These are phyloP conservation scores for Geothlypis trichas DNA, from an alignment of 2,113 vertebrate species.

Conservation along the genomic window DNA sequence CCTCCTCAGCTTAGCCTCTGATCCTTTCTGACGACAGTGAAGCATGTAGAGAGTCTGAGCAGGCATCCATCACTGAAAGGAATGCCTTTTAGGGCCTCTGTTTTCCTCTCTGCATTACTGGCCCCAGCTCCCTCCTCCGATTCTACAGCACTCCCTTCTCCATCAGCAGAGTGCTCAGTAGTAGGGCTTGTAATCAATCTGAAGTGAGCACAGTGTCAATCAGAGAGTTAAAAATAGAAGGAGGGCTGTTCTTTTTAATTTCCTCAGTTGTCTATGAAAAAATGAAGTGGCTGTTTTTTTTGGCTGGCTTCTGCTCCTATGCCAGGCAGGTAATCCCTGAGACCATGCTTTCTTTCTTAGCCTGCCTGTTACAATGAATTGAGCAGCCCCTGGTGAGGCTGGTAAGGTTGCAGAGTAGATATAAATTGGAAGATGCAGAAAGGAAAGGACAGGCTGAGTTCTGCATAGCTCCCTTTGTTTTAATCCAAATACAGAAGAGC, in stretches of 20 bases:
- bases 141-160: not conserved
- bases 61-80: not conserved
- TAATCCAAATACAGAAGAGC: not conserved
- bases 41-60: not conserved
- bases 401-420: not conserved
- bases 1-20: not conserved
- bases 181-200: not conserved
- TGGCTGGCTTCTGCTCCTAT: not conserved
- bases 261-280: not conserved
- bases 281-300: not conserved
- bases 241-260: not conserved
- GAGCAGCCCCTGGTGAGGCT: not conserved
- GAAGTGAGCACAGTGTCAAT: not conserved
- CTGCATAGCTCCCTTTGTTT: not conserved
- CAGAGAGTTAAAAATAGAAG: not conserved
- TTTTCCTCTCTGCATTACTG: not conserved
- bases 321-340: not conserved
- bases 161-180: fast-evolving
- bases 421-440: not conserved
- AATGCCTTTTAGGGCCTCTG: fast-evolving
- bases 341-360: not conserved
- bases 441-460: not conserved
- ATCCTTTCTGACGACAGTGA: not conserved
- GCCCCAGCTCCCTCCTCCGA: not conserved
- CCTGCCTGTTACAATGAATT: not conserved